Conservation (phyloP, 2,888 invertebrate species). For the Xanthorhoe spadicearia region DNA sequence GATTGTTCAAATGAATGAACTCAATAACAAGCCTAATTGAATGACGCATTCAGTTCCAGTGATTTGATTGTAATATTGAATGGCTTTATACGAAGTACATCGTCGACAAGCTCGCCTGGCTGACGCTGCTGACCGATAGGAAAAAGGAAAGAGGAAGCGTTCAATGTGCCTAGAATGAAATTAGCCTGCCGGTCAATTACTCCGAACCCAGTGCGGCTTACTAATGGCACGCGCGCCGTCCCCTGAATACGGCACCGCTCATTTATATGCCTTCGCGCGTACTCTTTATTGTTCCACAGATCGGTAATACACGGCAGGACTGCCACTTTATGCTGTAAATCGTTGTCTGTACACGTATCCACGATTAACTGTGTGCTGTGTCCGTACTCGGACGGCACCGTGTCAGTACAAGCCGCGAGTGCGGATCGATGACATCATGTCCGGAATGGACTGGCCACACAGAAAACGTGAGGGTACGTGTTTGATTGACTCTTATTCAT, state of each 20-base stretch:
- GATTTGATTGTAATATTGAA: slow-evolving; percentile 18
- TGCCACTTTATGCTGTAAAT: slow-evolving; percentile 83
- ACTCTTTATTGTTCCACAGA: slow-evolving; percentile 83
- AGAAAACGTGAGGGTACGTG: slow-evolving; percentile 75
- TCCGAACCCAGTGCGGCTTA: slow-evolving; percentile 75
- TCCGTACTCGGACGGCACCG: slow-evolving; percentile 61
- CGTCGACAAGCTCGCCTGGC: slow-evolving; percentile 63
- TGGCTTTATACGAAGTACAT: slow-evolving; percentile 32
- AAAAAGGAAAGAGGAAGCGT: slow-evolving; percentile 84
- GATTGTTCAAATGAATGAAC: slow-evolving; percentile 6
- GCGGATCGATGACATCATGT: slow-evolving; percentile 80
- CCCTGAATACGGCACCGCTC: slow-evolving; percentile 77
- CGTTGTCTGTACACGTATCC: slow-evolving; percentile 81
- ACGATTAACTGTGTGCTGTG: slow-evolving; percentile 79
- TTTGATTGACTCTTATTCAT: slow-evolving; percentile 62
- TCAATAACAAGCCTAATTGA: slow-evolving; percentile 12
- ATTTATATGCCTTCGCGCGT: slow-evolving; percentile 77
- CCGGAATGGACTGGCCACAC: slow-evolving; percentile 77
- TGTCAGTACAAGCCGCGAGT: slow-evolving; percentile 75
- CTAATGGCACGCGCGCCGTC: slow-evolving; percentile 78
- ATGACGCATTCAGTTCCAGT: slow-evolving; percentile 21
- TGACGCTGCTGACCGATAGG: slow-evolving; percentile 81
- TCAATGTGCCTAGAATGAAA: slow-evolving; percentile 82
- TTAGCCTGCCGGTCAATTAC: slow-evolving; percentile 83
- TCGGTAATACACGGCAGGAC: slow-evolving; percentile 84